Base-by-base conservation (phyloP, 2,113 vertebrate species). In the Pterocles gutturalis region DNA sequence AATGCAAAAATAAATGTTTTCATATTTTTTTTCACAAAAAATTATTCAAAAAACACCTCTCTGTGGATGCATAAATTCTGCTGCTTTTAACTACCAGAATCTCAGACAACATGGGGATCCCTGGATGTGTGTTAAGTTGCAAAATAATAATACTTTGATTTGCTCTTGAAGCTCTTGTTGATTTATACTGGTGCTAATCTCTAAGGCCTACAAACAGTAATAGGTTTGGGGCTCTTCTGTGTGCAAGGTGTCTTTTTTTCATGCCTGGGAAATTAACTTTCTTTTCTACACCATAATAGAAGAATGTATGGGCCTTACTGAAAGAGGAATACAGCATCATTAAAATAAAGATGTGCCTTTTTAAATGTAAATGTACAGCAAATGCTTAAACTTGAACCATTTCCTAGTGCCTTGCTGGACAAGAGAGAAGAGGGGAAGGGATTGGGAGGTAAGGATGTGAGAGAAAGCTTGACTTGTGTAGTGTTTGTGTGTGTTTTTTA, bases 391-490 rank as follows among this genome's bases (percentile, higher is more conserved):
- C 99, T 99, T 99, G 99, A 99, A 99, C 97, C 97, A 98, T 98
- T 98, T 98, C 96, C 97, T 98, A 98, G 99, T 99, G 99, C 99
- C 99, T 99, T 99, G 98, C 97, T 98, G 97, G 97, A 98, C 96
- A 98, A 92, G 95, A 93, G 73, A 92, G 73, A 62, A 90, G 92
- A 87, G 70, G 76, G 84, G 69, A 76, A 64, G 31, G 76, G 73
- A 36, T 13, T 83, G 81, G 71, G 89, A 73, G 48, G 17, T 16
- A 16, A 87, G 83, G 65, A 22, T 53, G 16, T 55, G 62, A 84
- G 11, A 76, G 94, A 89, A 46, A 49, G 80, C 57, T 67, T 83
- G 83, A 80, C 76, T 54, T 24, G 8, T 96, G 91, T 76, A 61
- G 87, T 95, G 7, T 84, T 51, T 80, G 75, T 72, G 90, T 53